phyloP scores from a whole-genome alignment of 1,140 invertebrate genomes.

The Alviniconcha marisindica region DNA sequence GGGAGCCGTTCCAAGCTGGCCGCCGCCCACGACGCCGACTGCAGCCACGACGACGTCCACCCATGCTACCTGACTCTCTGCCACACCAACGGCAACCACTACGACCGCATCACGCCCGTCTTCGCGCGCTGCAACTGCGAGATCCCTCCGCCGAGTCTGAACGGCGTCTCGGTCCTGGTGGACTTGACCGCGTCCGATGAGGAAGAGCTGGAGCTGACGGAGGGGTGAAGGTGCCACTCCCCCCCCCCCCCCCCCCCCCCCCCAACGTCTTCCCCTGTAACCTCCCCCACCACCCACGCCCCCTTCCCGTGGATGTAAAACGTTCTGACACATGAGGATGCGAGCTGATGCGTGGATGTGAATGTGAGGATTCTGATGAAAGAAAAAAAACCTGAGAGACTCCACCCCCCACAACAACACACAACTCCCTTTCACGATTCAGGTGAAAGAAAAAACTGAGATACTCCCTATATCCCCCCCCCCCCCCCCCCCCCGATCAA shows the following conservation, averaged over 20 bases:
- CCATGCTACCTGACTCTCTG: slow-evolving; percentile 62
- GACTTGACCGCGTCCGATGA: slow-evolving; percentile 47
- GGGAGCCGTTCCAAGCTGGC: neutral
- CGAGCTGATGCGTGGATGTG: neutral
- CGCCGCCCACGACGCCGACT: neutral
- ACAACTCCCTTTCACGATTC: too few species aligned
- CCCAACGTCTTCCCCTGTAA: neutral
- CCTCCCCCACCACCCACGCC: neutral
- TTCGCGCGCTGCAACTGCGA: slow-evolving; percentile 59
- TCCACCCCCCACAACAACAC: too few species aligned
- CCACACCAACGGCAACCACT: slow-evolving; percentile 68
- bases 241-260: neutral
- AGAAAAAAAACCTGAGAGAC: too few species aligned
- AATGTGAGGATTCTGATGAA: too few species aligned
- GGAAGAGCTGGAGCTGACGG: neutral
- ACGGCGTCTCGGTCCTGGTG: slow-evolving; percentile 48
- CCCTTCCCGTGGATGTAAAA: neutral
- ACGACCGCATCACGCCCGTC: slow-evolving; percentile 58
- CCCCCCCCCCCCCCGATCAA: too few species aligned
- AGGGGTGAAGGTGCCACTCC: neutral
- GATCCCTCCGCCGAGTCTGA: slow-evolving; percentile 49
- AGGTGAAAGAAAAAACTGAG: too few species aligned
- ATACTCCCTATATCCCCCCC: too few species aligned
- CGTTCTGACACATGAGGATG: neutral
- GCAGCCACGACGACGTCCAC: slow-evolving; percentile 16